Base-by-base conservation (phyloP, 2,888 invertebrate genomes). In the Heterodera filipjevi region DNA sequence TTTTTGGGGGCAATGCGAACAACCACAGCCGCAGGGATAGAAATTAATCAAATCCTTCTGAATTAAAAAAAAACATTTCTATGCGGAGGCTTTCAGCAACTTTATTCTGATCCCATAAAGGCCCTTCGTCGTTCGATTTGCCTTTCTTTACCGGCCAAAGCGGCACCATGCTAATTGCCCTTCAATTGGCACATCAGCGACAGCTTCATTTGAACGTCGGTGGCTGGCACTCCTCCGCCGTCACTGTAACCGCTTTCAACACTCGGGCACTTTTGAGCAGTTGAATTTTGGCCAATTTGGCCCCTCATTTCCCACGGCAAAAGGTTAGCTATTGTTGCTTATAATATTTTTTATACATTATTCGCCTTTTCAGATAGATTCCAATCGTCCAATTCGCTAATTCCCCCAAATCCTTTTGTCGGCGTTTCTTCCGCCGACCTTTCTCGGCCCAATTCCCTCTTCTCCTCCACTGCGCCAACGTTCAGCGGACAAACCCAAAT, bases 381-480 rank as follows among this genome's bases (percentile, higher is more conserved):
- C 10, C 59, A 59, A 59, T 6, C 8, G 10, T 59, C 27, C n/a
- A 59, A 59, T 27, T 59, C 59, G 3, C 68, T 33, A 68, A 32
- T 35, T 19, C 33, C 68, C 2, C 3, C 27, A 19, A 68, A 68
- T 68, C 33, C 68, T 16, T 68, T 68, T 16, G 19, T 16, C 16
- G 68, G 33, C 32, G 68, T 12, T 27, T 22, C 22, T 3, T 32
- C n/a, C 27, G n/a, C 68, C 33, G 68, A 68, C 33, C 32, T 68
- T 19, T 68, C 68, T 35, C 68, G 68, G 19, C 68, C 68, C 14
- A 68, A 68, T 35, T 35, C 68, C 14, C 35, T 68, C 22, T 32
- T 32, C 19, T 22, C 68, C 19, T 32, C 68, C 27, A n/a, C 66
- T 5, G 30, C 33, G 6, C 5, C 68, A 19, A 33, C 68, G 32